Conservation (phyloP, 1,140 invertebrate genomes). For the Amyelois transitella region DNA sequence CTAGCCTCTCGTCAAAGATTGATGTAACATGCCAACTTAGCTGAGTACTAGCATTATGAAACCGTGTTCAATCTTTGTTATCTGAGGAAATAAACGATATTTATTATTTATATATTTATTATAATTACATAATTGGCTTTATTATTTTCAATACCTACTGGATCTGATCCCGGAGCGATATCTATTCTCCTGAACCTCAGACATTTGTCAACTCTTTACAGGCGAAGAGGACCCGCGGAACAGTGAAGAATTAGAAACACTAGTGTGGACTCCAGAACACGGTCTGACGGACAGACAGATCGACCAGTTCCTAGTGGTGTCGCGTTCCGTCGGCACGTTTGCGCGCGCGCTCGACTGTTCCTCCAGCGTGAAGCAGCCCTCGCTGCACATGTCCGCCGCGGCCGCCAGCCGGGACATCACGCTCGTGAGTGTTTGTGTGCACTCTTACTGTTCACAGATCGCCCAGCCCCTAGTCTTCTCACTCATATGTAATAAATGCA, state of each 20-base stretch:
- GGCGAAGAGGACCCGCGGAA: constrained; percentile 86
- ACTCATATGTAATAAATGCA: not conserved
- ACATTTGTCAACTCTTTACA: constrained; percentile 31
- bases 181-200: too few relatives aligned
- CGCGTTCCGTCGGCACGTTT: constrained; percentile 98
- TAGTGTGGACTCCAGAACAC: constrained; percentile 96
- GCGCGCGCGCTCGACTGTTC: constrained; percentile 98
- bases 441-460: not conserved
- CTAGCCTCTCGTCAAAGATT: too few relatives aligned
- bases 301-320: constrained; percentile 98
- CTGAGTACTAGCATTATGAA: too few relatives aligned
- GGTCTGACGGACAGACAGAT: constrained; percentile 95
- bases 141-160: not conserved
- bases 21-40: too few relatives aligned
- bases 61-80: too few relatives aligned
- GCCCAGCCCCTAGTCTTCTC: not conserved
- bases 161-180: not conserved
- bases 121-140: too few relatives aligned
- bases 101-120: too few relatives aligned
- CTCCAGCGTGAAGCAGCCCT: constrained; percentile 98
- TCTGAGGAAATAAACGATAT: too few relatives aligned
- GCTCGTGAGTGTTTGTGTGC: constrained; percentile 76
- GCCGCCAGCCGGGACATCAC: constrained; percentile 99
- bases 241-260: constrained; percentile 88
- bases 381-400: constrained; percentile 98